Evolutionary conservation across 2,113 vertebrate species (phyloP), one percentile per base, ranked within the genome.

Genomic region (Ochotona princeps): DNA sequence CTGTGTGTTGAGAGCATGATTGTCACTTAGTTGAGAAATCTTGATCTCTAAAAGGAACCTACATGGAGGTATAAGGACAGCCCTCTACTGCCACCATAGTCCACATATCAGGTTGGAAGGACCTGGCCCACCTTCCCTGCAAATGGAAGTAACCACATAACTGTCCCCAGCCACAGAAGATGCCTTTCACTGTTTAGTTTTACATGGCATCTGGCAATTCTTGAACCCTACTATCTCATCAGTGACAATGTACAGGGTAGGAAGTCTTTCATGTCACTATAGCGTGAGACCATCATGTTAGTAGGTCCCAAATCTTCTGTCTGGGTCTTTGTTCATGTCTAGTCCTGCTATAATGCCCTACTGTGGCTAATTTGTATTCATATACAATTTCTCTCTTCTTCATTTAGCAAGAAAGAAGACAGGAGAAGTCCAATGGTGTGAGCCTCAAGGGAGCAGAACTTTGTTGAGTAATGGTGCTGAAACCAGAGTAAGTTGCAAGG

Each of bases 331-430:
- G 51, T 57, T 67, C n/a, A 20, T 38, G 30, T 38, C 11, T 5
- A 13, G 12, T 47, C 84, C 44, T 74, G 15, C 28, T 90, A 23
- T 60, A 90, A n/a, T 57, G 35, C 23, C 44, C 18, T 32, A 12
- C 23, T 60, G 25, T 76, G 25, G 8, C 23, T 86, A 7, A 21
- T 49, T 78, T 74, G 15, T 82, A 38, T 28, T 93, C 17, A 20
- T 47, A 66, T 38, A 79, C 49, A 91, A 4, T 69, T 35, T 72
- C 35, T 94, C 23, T 70, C 67, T 30, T 70, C n/a, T 30, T 70
- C n/a, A 51, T 86, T 70, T 91, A 81, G 73, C 25, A 91, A 93
- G 35, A 30, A 72, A 44, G 23, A 4, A 54, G 4, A 44, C 10
- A 17, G n/a, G 23, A n/a, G 12, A 79, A 66, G 28, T 51, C 13